These are phyloP conservation scores for Felis chaus DNA, from an alignment of 2,113 vertebrate species.

Conservation along the genomic window DNA sequence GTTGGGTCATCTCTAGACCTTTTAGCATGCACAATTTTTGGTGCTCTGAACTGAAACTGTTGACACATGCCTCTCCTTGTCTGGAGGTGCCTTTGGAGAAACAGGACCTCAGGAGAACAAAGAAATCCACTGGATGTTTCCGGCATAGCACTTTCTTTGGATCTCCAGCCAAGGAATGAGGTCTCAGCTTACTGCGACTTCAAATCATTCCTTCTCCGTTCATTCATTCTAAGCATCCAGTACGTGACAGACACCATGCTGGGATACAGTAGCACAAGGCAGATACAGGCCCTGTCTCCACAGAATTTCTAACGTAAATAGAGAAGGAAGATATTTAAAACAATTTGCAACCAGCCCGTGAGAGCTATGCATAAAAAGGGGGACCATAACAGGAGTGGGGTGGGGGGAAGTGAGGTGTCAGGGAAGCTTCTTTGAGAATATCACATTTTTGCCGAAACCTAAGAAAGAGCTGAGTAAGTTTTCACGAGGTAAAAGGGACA, in stretches of 20 bases:
- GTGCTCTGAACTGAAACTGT: not conserved
- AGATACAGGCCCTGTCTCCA: not conserved
- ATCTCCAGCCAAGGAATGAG: not conserved
- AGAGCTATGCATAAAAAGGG: not conserved
- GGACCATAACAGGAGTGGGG: not conserved
- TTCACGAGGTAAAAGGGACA: not conserved
- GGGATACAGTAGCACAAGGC: not conserved
- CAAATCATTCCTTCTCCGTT: not conserved
- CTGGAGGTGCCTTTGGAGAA: not conserved
- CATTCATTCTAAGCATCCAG: not conserved
- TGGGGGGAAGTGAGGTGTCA: not conserved
- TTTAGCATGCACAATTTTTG: not conserved
- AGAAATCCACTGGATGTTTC: not conserved
- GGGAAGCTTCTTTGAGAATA: not conserved
- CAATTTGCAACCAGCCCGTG: not conserved
- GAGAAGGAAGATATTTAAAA: not conserved
- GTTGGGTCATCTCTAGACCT: not conserved
- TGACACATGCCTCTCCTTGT: not conserved
- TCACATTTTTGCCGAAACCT: not conserved
- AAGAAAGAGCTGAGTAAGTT: not conserved
- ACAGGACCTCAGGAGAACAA: not conserved
- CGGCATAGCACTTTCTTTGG: not conserved
- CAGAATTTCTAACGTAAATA: not conserved
- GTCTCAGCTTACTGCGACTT: not conserved
- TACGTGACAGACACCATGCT: not conserved